phyloP scores from a whole-genome alignment of 37 sponge, comb jelly and placozoan species.

The Beroe forskalii region DNA sequence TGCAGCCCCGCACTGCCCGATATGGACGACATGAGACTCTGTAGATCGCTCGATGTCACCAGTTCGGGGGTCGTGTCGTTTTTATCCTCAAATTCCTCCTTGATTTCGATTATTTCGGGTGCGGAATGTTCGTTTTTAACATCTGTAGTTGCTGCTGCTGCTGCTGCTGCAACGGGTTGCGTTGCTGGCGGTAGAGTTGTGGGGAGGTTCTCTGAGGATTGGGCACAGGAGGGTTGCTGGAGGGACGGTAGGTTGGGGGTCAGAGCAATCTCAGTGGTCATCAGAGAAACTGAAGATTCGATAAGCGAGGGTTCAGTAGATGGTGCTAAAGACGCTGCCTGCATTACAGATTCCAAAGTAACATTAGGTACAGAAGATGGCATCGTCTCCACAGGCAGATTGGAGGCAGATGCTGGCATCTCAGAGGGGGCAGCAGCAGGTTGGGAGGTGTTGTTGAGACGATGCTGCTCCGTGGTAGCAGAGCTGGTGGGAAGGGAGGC shows the following conservation, averaged over 20 bases:
- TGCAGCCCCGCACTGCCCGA: constrained; percentile 40
- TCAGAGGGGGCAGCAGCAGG: background rate
- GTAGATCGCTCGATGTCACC: background rate
- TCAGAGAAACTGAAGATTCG: no score
- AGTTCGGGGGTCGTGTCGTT: background rate
- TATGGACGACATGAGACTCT: background rate
- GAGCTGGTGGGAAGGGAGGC: background rate
- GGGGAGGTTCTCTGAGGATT: background rate
- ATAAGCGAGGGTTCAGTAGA: no score
- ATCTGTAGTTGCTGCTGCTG: background rate
- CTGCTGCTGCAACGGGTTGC: constrained; percentile 15
- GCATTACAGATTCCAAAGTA: no score
- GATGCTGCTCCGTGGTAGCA: background rate
- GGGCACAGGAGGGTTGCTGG: background rate
- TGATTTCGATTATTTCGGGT: constrained; percentile 46
- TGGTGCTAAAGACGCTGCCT: no score
- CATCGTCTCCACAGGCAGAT: background rate
- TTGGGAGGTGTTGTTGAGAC: background rate
- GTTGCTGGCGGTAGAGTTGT: constrained; percentile 3
- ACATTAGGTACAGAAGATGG: no score
- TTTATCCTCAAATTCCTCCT: constrained; percentile 49
- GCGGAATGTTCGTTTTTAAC: constrained; percentile 6
- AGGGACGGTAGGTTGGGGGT: background rate
- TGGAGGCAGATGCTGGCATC: background rate
- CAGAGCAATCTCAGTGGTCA: background rate